phyloP scores from a whole-genome alignment of 2,888 invertebrate species.

The Halictus quadricinctus region DNA sequence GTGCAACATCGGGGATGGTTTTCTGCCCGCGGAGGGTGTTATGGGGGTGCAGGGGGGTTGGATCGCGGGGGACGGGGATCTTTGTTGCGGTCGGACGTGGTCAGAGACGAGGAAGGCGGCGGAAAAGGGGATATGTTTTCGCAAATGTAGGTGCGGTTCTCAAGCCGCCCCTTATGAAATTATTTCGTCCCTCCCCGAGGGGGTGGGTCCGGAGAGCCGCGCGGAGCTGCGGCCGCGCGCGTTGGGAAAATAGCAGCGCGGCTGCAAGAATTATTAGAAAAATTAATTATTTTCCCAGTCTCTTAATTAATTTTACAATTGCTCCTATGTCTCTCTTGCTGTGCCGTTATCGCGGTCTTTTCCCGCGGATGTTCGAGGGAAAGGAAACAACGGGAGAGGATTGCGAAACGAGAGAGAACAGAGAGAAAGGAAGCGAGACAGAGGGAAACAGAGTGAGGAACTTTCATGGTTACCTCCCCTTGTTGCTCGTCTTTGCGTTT shows the following conservation, averaged over 20 bases:
- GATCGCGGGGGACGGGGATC: slow-evolving; percentile 68
- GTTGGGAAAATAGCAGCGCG: slow-evolving; percentile 75
- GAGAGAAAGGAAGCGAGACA: not conserved
- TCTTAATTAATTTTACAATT: slow-evolving; percentile 82
- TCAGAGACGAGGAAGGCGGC: slow-evolving; percentile 74
- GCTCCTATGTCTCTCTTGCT: slow-evolving; percentile 63
- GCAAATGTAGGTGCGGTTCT: slow-evolving; percentile 80
- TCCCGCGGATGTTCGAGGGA: slow-evolving; percentile 29
- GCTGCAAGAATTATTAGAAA: slow-evolving; percentile 82
- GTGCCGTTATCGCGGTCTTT: slow-evolving; percentile 48
- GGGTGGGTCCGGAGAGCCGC: slow-evolving; percentile 39
- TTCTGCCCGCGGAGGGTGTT: slow-evolving; percentile 45
- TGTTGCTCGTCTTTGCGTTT: slow-evolving; percentile 53
- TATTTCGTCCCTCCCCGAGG: slow-evolving; percentile 77
- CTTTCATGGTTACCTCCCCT: slow-evolving; percentile 62
- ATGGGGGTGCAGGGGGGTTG: slow-evolving; percentile 36
- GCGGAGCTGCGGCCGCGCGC: slow-evolving; percentile 58
- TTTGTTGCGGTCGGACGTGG: slow-evolving; percentile 80
- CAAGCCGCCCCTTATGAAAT: slow-evolving; percentile 80
- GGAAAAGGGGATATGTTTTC: slow-evolving; percentile 76
- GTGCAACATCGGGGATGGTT: slow-evolving; percentile 50
- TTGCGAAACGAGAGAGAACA: slow-evolving; percentile 19
- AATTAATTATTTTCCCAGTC: slow-evolving; percentile 82
- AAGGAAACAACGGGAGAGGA: slow-evolving; percentile 43
- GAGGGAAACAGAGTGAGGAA: slow-evolving; percentile 24